Percentiles rank a stretch among this genome's conserved stretches.
phyloP scores from a whole-genome alignment of 2,113 vertebrate genomes.

The Apistogramma diplotaenia region DNA sequence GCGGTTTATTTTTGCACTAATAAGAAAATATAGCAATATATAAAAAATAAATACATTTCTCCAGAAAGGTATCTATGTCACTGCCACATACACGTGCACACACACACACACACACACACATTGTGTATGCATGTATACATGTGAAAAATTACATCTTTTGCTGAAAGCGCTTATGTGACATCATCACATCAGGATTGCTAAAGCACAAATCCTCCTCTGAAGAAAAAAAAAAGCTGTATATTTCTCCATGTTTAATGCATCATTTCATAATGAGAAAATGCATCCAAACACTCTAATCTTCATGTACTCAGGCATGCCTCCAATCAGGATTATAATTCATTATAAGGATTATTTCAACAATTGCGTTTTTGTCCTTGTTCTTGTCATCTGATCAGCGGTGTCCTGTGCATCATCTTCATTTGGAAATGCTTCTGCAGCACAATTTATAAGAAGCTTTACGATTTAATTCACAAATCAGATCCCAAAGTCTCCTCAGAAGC shows the following conservation, averaged over 20 bases:
- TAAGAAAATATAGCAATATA: neutral
- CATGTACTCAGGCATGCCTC: conserved; percentile 4
- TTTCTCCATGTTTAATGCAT: conserved; percentile 4
- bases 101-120: too few relatives aligned
- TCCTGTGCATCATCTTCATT: neutral
- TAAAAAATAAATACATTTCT: too few relatives aligned
- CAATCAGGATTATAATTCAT: conserved; percentile 18
- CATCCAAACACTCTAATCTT: conserved; percentile 20
- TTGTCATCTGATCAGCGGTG: neutral
- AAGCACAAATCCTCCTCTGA: neutral
- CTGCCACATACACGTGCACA: too few relatives aligned
- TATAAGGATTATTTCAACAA: conserved; percentile 2
- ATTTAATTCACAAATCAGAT: neutral
- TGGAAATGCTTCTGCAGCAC: neutral
- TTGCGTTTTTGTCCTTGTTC: neutral
- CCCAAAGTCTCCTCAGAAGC: neutral
- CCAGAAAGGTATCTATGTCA: too few relatives aligned
- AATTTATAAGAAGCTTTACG: neutral
- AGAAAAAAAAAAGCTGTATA: neutral
- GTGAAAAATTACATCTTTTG: neutral
- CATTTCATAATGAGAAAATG: conserved; percentile 21
- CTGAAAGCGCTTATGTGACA: neutral
- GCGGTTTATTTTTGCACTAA: neutral
- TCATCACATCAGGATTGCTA: neutral
- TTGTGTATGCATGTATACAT: neutral